phyloP scores from a whole-genome alignment of 2,888 invertebrate species.

The Campaea margaritaria region DNA sequence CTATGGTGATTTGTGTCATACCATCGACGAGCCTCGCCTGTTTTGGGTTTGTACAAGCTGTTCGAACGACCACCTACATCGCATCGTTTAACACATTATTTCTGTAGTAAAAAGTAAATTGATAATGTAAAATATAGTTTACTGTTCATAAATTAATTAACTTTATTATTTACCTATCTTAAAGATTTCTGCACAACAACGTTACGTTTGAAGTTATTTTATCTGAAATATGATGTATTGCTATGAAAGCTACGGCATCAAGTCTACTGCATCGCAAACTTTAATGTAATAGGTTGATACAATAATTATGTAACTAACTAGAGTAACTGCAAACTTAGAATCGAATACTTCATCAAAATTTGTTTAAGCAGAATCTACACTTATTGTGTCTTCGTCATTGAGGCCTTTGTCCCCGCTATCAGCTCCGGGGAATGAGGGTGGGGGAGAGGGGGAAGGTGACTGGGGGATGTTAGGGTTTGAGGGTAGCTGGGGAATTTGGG shows the following conservation, averaged over 20 bases:
- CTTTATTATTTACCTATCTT: not conserved
- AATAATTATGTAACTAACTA: too few species aligned
- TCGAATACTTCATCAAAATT: not conserved
- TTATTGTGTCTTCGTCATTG: constrained; percentile 76
- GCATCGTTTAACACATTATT: too few species aligned
- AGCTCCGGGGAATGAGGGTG: constrained; percentile 60
- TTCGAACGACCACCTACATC: too few species aligned
- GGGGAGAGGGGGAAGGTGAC: constrained; percentile 55
- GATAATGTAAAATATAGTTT: not conserved
- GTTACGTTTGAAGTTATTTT: not conserved
- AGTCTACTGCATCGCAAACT: too few species aligned
- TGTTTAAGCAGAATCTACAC: constrained; percentile 74
- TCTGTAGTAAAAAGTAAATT: too few species aligned
- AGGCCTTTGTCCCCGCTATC: constrained; percentile 59
- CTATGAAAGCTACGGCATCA: not conserved
- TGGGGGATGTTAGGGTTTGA: constrained; percentile 47
- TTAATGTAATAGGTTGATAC: too few species aligned
- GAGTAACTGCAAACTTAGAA: too few species aligned
- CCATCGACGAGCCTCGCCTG: too few species aligned
- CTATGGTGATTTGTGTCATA: too few species aligned
- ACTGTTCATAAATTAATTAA: constrained; percentile 13
- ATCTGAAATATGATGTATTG: not conserved
- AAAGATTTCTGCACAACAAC: not conserved
- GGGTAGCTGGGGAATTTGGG: constrained; percentile 53
- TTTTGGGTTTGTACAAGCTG: too few species aligned